Percentiles rank a stretch among this genome's conserved stretches.
phyloP scores from a whole-genome alignment of 2,113 vertebrate genomes.

The Ancistrus triradiatus region DNA sequence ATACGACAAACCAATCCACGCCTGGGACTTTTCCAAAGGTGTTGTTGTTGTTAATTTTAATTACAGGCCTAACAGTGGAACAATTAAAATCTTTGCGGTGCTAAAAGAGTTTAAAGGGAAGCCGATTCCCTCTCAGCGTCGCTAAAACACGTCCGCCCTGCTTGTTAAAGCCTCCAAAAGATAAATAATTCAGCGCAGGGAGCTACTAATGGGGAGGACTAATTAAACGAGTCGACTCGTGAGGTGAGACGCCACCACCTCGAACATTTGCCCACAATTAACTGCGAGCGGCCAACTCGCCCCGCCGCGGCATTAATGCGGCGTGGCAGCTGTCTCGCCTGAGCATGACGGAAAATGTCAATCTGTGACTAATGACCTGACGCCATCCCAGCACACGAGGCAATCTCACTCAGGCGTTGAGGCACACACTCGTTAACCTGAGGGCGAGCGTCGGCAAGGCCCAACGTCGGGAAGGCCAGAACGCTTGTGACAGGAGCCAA shows the following conservation, averaged over 20 bases:
- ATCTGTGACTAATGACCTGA: constrained; percentile 21
- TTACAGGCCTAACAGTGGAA: too few relatives aligned
- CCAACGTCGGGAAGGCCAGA: constrained; percentile 23
- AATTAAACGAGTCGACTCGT: constrained; percentile 32
- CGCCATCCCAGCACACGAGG: neutral
- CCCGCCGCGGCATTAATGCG: constrained; percentile 15
- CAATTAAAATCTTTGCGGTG: too few relatives aligned
- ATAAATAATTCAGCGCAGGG: constrained; percentile 37
- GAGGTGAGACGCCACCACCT: constrained; percentile 32
- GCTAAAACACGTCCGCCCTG: constrained; percentile 8
- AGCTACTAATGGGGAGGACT: constrained; percentile 28
- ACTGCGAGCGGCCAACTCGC: constrained; percentile 13
- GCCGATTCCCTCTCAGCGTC: constrained; percentile 8
- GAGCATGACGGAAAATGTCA: constrained; percentile 35
- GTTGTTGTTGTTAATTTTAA: too few relatives aligned
- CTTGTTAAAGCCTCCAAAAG: constrained; percentile 24
- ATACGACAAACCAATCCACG: too few relatives aligned
- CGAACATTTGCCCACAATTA: constrained; percentile 42
- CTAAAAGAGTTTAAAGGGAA: too few relatives aligned
- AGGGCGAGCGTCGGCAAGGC: constrained; percentile 31
- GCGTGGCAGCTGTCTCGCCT: constrained; percentile 29
- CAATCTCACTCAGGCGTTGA: constrained; percentile 10
- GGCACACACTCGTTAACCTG: constrained; percentile 38
- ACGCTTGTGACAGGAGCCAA: constrained; percentile 33
- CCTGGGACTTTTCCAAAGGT: too few relatives aligned